phyloP scores from a whole-genome alignment of 2,797 vertebrate species.

The Cephalopachus bancanus region DNA sequence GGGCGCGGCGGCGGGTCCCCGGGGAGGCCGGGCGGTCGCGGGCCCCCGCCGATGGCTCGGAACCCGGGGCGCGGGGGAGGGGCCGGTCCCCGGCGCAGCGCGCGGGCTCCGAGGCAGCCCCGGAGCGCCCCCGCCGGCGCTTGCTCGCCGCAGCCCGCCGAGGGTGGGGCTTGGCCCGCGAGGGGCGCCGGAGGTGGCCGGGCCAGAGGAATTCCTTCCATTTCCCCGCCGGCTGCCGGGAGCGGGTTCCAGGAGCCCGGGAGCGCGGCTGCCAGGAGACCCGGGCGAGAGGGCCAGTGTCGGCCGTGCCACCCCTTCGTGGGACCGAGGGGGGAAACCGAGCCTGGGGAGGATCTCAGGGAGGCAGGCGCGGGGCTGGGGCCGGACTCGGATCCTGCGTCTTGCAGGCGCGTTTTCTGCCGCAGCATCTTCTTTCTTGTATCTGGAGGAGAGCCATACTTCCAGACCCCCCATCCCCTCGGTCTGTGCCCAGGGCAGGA shows the following conservation, averaged over 20 bases:
- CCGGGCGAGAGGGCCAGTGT: not conserved
- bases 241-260: slow-evolving; percentile 48
- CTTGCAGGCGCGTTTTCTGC: not conserved
- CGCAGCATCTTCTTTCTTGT: not conserved
- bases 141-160: not conserved
- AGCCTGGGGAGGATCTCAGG: not conserved
- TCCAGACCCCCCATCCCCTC: not conserved
- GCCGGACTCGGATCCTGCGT: too few species aligned
- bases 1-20: not conserved
- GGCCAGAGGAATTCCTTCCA: slow-evolving; percentile 75
- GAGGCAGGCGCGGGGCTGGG: not conserved
- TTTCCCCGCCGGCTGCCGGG: slow-evolving; percentile 24
- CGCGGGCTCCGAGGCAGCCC: not conserved
- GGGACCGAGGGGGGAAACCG: not conserved
- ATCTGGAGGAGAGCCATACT: not conserved
- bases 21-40: not conserved
- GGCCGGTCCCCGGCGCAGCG: slow-evolving; percentile 26
- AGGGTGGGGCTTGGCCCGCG: slow-evolving; percentile 78
- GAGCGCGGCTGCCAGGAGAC: slow-evolving; percentile 49
- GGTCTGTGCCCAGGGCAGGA: not conserved
- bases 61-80: not conserved
- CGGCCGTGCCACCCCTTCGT: not conserved
- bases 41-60: too few species aligned
- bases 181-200: slow-evolving; percentile 61
- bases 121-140: slow-evolving; percentile 8